phyloP scores from a whole-genome alignment of 2,113 vertebrate species.

The Cryptotis parvus region DNA sequence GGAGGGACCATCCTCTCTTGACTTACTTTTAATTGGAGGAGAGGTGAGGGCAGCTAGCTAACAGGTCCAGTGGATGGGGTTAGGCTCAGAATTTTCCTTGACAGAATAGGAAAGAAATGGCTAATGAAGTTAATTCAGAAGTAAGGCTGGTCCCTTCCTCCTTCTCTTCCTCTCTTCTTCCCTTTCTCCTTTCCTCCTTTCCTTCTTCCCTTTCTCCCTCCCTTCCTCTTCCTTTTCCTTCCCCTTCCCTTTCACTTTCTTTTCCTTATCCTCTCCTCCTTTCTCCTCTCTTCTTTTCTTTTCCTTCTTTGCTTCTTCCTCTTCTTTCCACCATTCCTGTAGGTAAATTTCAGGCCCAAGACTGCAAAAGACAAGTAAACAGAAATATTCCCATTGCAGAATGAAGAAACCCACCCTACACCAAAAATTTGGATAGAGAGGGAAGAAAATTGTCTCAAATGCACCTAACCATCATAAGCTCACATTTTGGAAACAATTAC shows the following conservation, averaged over 20 bases:
- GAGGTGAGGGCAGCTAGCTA: conserved; percentile 49
- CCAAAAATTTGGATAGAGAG: background rate
- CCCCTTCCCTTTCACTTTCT: too few relatives aligned
- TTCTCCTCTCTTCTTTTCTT: too few relatives aligned
- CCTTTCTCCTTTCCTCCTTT: too few relatives aligned
- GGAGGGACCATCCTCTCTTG: conserved; percentile 68
- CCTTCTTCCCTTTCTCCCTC: too few relatives aligned
- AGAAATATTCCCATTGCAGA: background rate
- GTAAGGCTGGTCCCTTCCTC: background rate
- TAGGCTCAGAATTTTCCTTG: rapidly evolving
- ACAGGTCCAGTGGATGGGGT: background rate
- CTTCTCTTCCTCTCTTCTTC: too few relatives aligned
- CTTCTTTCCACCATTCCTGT: conserved; percentile 40
- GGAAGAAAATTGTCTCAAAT: background rate
- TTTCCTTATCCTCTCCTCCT: too few relatives aligned
- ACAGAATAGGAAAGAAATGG: conserved; percentile 48
- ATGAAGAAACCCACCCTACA: background rate
- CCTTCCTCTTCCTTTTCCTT: too few relatives aligned
- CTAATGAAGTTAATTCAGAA: conserved; percentile 70
- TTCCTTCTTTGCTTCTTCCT: too few relatives aligned
- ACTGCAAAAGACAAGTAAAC: conserved; percentile 28
- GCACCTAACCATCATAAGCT: too few relatives aligned
- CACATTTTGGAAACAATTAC: background rate
- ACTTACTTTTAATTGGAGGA: conserved; percentile 80
- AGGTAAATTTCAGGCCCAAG: conserved; percentile 60